Evolutionary conservation across 2,888 invertebrate genomes (phyloP).

Genomic region (Hirudinaria manillensis): DNA sequence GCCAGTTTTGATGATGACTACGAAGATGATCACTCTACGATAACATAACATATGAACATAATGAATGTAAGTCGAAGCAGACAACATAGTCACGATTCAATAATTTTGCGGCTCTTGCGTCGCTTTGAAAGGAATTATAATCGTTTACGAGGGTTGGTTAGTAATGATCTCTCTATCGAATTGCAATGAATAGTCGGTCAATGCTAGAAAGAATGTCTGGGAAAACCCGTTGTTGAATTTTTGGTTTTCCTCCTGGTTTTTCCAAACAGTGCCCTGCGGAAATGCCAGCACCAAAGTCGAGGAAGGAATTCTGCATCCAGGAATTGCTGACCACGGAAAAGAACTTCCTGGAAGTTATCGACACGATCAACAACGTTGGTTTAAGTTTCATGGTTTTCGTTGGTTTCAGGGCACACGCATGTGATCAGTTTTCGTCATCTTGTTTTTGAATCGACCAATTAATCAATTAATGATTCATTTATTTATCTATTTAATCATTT

Average conservation of each 20-base stretch:
- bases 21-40: no score
- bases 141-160: no score
- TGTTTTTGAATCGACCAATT: not conserved
- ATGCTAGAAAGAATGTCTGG: not conserved
- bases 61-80: no score
- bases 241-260: not conserved
- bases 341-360: constrained; percentile 26
- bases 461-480: no score
- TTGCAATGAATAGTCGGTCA: no score
- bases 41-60: no score
- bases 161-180: no score
- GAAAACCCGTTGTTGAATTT: not conserved
- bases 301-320: constrained; percentile 13
- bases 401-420: not conserved
- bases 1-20: no score
- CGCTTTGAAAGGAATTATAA: no score
- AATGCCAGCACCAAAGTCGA: constrained; percentile 3
- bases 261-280: not conserved
- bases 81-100: no score
- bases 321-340: constrained; percentile 27
- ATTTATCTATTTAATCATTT: not conserved
- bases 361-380: constrained; percentile 6
- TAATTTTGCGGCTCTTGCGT: no score
- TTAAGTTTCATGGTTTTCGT: not conserved
- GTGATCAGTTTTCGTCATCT: not conserved